A percentile compares a stretch with the other conserved stretches of the same genome.
Conservation (phyloP, 2,888 invertebrate species). For the Steinernema scapterisci region DNA sequence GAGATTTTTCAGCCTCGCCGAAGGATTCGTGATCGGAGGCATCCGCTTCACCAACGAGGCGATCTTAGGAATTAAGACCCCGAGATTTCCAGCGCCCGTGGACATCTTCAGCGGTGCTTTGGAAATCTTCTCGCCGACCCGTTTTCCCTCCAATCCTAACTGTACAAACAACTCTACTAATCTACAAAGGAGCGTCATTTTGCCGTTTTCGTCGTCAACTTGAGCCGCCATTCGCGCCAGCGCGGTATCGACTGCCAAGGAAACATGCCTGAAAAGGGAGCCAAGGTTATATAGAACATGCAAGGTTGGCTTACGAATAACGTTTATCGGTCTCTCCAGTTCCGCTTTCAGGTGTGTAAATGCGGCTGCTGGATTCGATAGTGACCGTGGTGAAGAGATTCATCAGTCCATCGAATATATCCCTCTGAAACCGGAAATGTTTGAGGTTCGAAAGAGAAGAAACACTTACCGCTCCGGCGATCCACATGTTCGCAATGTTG, state of each 20-base stretch:
- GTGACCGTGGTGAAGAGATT: constrained; percentile 95
- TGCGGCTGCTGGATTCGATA: constrained; percentile 76
- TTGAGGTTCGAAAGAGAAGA: neutral
- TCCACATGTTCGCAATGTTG: constrained; percentile 95
- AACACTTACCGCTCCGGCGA: constrained; percentile 73
- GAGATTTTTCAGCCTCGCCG: constrained; percentile 88
- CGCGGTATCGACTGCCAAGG: constrained; percentile 92
- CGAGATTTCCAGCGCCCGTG: constrained; percentile 93
- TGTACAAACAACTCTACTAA: constrained; percentile 95
- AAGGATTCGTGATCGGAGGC: constrained; percentile 81
- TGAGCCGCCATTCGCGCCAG: constrained; percentile 93
- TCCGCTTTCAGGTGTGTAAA: constrained; percentile 54
- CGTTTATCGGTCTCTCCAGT: constrained; percentile 44
- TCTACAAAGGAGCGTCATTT: constrained; percentile 70
- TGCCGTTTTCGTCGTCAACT: constrained; percentile 79
- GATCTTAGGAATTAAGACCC: constrained; percentile 95
- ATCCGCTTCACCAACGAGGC: constrained; percentile 83
- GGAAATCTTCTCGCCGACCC: constrained; percentile 89
- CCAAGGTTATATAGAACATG: neutral
- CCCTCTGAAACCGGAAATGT: constrained; percentile 68
- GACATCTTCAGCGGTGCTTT: constrained; percentile 78
- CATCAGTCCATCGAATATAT: constrained; percentile 91
- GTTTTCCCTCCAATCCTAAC: constrained; percentile 92
- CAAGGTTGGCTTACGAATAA: constrained; percentile 50
- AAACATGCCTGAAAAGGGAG: constrained; percentile 75